Percentiles rank a stretch among this genome's conserved stretches.
Evolutionary conservation across 92 coral and sea anemone genomes (phyloP).

Genomic region (Siderastrea siderea): DNA sequence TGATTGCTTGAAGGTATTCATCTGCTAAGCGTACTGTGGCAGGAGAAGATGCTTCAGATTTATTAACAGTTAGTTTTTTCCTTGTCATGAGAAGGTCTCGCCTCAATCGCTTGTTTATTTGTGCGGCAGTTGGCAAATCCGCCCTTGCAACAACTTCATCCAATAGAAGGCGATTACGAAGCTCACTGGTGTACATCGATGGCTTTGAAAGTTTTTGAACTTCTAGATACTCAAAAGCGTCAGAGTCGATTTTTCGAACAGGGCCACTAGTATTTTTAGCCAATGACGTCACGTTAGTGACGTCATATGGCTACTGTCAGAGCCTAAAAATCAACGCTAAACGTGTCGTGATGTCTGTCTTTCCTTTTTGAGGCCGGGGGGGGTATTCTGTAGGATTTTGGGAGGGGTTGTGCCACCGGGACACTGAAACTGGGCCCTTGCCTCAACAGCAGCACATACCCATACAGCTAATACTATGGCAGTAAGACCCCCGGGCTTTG

Average conservation of each 20-base stretch:
- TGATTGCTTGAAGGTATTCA: conserved; percentile 19
- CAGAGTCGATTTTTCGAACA: background rate
- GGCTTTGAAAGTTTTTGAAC: conserved; percentile 5
- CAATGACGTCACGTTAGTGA: too few species aligned
- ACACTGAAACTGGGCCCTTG: too few species aligned
- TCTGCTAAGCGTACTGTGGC: background rate
- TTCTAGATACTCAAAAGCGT: conserved; percentile 6
- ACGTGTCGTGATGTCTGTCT: too few species aligned
- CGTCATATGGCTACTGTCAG: too few species aligned
- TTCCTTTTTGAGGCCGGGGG: too few species aligned
- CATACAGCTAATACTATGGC: background rate
- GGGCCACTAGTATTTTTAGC: background rate
- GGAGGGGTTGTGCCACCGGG: too few species aligned
- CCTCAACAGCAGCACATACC: too few species aligned
- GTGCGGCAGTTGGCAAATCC: conserved; percentile 28
- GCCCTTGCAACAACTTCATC: conserved; percentile 28
- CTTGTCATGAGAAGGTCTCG: conserved; percentile 20
- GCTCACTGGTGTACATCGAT: background rate
- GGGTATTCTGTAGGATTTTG: too few species aligned
- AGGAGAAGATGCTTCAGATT: conserved; percentile 9
- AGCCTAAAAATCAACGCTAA: too few species aligned
- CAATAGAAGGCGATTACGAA: background rate
- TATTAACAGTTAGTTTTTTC: conserved; percentile 23
- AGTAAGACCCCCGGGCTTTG: too few species aligned
- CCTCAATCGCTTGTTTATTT: conserved; percentile 15